These are phyloP conservation scores for Chrysocyon brachyurus DNA, from an alignment of 2,797 vertebrate genomes.

Conservation along the genomic window DNA sequence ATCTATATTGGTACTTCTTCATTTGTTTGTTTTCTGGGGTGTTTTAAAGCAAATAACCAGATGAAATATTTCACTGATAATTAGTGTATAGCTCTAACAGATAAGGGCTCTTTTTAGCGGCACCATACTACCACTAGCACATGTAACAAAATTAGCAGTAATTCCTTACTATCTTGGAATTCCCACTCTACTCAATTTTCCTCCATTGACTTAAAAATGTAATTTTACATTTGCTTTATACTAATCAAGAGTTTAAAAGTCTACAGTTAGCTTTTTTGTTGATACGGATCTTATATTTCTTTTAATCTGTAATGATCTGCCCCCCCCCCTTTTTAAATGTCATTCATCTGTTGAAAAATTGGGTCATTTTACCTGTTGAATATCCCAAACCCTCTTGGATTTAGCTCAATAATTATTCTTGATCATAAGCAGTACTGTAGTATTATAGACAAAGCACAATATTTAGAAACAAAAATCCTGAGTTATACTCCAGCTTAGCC, in stretches of 20 bases:
- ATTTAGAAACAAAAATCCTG: not conserved
- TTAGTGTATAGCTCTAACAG: not conserved
- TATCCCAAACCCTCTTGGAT: not conserved
- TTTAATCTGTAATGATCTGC: not conserved
- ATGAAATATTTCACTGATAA: not conserved
- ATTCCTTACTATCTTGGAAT: not conserved
- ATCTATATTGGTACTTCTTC: not conserved
- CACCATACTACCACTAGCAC: not conserved
- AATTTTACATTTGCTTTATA: constrained; percentile 13
- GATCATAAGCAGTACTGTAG: not conserved
- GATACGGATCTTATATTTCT: not conserved
- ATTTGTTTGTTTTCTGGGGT: not conserved
- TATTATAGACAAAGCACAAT: not conserved
- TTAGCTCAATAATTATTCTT: constrained; percentile 42
- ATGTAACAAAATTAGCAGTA: constrained; percentile 33
- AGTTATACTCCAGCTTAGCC: not conserved
- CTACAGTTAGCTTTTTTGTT: constrained; percentile 29
- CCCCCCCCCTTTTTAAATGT: not conserved
- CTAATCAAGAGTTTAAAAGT: not conserved
- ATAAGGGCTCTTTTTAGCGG: constrained; percentile 1
- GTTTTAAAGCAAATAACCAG: constrained; percentile 47
- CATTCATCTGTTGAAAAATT: constrained; percentile 41
- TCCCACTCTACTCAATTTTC: not conserved
- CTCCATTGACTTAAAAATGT: constrained; percentile 18
- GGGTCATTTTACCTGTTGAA: not conserved